phyloP scores from a whole-genome alignment of 2,888 invertebrate genomes.

The Metellina segmentata region DNA sequence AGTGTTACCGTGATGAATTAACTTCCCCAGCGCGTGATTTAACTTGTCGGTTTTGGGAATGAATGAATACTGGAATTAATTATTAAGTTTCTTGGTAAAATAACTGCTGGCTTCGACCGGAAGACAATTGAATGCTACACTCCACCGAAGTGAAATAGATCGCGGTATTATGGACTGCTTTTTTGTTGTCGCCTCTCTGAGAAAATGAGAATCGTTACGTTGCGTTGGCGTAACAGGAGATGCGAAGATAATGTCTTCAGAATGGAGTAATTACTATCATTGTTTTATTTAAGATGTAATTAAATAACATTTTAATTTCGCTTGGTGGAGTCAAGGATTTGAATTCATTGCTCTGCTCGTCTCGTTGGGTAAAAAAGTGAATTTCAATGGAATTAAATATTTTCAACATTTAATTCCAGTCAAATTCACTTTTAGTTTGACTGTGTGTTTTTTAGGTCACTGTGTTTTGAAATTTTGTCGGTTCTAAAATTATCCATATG shows the following conservation, averaged over 20 bases:
- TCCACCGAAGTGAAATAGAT: neutral
- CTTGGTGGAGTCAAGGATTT: neutral
- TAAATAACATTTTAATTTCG: neutral
- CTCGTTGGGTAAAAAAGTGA: too few relatives aligned
- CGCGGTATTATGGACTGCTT: neutral
- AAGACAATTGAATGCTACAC: neutral
- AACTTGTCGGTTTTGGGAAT: conserved; percentile 33
- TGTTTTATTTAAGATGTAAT: neutral
- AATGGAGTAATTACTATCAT: neutral
- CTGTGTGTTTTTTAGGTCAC: too few relatives aligned
- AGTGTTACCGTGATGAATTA: conserved; percentile 22
- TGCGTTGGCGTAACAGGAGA: neutral
- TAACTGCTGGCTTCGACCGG: neutral
- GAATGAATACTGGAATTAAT: conserved; percentile 29
- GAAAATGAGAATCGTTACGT: neutral
- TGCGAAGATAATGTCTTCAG: neutral
- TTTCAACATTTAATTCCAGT: too few relatives aligned
- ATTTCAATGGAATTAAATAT: too few relatives aligned
- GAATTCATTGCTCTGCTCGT: neutral
- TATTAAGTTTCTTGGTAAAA: conserved; percentile 23
- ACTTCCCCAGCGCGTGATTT: conserved; percentile 34
- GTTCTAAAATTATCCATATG: too few relatives aligned
- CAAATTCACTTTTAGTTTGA: too few relatives aligned
- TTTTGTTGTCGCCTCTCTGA: neutral
- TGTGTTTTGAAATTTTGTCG: too few relatives aligned